Conservation (phyloP, 2,113 vertebrate species). For the Grallaria varia region DNA sequence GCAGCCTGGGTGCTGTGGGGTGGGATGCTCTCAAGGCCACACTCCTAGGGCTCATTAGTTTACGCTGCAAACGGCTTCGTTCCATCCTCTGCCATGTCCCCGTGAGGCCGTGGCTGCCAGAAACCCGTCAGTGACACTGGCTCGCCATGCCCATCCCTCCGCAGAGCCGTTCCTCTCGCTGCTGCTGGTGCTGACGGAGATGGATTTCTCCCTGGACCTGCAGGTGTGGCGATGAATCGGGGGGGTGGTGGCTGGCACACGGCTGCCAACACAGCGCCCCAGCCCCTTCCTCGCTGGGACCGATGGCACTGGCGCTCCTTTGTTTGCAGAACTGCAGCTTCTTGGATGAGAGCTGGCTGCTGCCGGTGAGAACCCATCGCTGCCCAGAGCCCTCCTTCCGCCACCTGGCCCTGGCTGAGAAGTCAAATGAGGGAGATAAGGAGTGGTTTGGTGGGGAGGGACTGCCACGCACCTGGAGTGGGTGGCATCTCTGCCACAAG, state of each 20-base stretch:
- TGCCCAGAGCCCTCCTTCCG: fast-evolving
- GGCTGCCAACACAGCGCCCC: fast-evolving
- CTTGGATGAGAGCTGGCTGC: constrained; percentile 83
- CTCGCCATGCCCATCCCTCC: background rate
- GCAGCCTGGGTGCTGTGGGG: background rate
- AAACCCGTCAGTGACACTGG: fast-evolving
- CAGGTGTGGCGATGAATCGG: constrained; percentile 62
- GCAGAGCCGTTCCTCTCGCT: constrained; percentile 82
- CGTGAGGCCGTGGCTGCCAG: background rate
- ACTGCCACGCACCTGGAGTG: fast-evolving
- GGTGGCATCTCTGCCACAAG: background rate
- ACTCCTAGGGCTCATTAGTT: background rate
- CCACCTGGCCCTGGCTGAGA: background rate
- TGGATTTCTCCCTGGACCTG: constrained; percentile 79
- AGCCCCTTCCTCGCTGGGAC: fast-evolving
- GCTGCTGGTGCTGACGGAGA: constrained; percentile 78
- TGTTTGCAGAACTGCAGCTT: constrained; percentile 82
- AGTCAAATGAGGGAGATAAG: background rate
- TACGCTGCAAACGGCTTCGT: background rate
- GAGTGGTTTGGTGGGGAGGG: background rate
- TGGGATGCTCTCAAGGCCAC: background rate
- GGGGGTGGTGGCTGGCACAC: background rate
- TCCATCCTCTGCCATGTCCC: background rate
- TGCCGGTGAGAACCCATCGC: constrained; percentile 67
- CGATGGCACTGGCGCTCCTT: background rate